A percentile compares a stretch with the other conserved stretches of the same genome.
Conservation (phyloP, 1,140 invertebrate genomes). For the Marisa cornuarietis region DNA sequence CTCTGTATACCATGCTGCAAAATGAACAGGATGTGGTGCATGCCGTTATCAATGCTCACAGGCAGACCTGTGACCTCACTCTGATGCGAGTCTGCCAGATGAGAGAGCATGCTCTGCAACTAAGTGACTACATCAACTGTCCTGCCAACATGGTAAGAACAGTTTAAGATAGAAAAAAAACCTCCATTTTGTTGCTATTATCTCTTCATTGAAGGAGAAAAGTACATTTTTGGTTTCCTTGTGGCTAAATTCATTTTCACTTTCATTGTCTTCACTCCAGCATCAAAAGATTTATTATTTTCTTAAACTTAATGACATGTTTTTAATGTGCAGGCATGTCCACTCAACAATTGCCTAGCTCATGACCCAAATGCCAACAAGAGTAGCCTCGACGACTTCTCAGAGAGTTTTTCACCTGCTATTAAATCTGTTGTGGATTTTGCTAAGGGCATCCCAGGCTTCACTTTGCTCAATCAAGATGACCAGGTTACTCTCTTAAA, state of each 20-base stretch:
- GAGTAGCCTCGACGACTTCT: slow-evolving; percentile 56
- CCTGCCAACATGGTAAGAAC: slow-evolving; percentile 70
- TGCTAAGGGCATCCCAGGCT: slow-evolving; percentile 91
- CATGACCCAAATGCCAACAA: slow-evolving; percentile 68
- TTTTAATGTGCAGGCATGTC: slow-evolving; percentile 81
- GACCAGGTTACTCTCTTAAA: slow-evolving; percentile 96
- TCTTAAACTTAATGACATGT: not conserved
- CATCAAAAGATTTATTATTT: no score
- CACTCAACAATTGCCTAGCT: slow-evolving; percentile 91
- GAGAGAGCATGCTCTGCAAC: slow-evolving; percentile 79
- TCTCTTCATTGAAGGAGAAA: not conserved
- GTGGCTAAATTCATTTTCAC: not conserved
- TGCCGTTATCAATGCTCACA: slow-evolving; percentile 88
- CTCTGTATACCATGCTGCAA: slow-evolving; percentile 86
- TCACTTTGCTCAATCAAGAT: slow-evolving; percentile 90
- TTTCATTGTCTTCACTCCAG: no score
- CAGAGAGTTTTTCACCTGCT: slow-evolving; percentile 74
- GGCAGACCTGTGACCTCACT: slow-evolving; percentile 95
- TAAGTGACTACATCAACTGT: slow-evolving; percentile 87
- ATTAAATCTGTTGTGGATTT: slow-evolving; percentile 98
- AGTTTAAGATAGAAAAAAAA: not conserved
- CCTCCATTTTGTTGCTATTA: not conserved
- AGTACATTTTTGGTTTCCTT: not conserved
- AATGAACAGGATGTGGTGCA: slow-evolving; percentile 76
- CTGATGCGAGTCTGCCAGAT: slow-evolving; percentile 80